Evolutionary conservation across 2,888 invertebrate genomes (phyloP).

Genomic region (Torymus texanus): DNA sequence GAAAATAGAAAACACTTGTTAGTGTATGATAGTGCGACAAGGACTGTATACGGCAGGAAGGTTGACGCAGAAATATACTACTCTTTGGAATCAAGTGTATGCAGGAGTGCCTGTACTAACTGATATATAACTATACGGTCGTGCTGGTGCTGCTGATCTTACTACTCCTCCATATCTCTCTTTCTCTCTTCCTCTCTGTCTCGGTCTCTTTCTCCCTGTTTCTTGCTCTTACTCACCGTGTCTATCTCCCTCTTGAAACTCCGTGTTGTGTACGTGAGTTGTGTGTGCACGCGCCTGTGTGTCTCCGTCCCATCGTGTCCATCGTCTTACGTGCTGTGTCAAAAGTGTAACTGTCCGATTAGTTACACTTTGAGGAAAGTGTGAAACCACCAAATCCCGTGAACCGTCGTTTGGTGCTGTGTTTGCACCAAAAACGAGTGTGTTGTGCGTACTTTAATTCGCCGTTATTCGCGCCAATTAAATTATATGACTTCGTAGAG

Average conservation of each 20-base stretch:
- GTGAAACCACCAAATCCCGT: not conserved
- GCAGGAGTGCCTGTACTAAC: no score
- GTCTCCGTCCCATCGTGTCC: not conserved
- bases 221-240: not conserved
- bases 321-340: conserved; percentile 18
- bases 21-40: no score
- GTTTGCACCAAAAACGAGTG: not conserved
- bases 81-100: no score
- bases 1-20: no score
- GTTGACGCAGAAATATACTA: no score
- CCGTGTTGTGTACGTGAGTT: no score
- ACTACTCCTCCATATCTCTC: conserved; percentile 18
- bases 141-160: conserved; percentile 9
- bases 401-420: no score
- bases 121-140: no score
- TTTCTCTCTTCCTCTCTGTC: conserved; percentile 13
- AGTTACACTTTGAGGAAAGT: not conserved
- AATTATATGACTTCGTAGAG: conserved; percentile 47
- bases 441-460: conserved; percentile 20
- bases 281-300: no score
- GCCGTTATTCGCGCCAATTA: conserved; percentile 48
- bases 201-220: not conserved
- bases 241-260: not conserved
- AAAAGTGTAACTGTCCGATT: conserved; percentile 8
- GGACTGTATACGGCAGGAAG: no score